A percentile compares a stretch with the other conserved stretches of the same genome.
These are phyloP conservation scores for Epicampocera succincta DNA, from an alignment of 2,888 invertebrate genomes.

Conservation along the genomic window DNA sequence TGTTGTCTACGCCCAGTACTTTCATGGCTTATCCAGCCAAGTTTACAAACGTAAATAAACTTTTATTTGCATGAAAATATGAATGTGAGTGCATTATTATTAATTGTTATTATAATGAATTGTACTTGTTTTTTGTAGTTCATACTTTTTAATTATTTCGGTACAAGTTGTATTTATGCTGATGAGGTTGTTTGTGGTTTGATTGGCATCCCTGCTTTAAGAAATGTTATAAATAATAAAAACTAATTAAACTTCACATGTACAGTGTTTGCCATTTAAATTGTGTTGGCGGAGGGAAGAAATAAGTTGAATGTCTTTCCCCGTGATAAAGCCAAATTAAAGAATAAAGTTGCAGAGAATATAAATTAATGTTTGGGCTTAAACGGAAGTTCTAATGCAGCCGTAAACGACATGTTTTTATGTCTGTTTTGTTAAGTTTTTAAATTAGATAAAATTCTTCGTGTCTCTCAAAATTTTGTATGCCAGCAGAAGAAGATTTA, in stretches of 20 bases:
- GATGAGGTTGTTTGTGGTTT: conserved; percentile 42
- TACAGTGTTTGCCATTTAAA: conserved; percentile 15
- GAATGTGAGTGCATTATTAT: conserved; percentile 32
- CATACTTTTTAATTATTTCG: conserved; percentile 35
- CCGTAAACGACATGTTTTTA: no score
- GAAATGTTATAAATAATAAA: conserved; percentile 47
- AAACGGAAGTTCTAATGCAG: no score
- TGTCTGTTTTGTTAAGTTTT: no score
- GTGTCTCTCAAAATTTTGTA: no score
- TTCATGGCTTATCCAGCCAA: neutral
- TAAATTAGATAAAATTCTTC: no score
- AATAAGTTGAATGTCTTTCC: neutral
- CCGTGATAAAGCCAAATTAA: neutral
- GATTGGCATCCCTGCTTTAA: conserved; percentile 50
- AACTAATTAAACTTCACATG: conserved; percentile 60
- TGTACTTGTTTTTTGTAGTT: neutral
- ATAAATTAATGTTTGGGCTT: no score
- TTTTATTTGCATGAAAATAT: neutral
- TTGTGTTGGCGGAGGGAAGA: neutral
- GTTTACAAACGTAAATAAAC: neutral
- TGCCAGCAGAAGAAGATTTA: no score
- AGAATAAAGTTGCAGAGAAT: neutral
- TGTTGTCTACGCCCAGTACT: neutral
- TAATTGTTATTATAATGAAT: conserved; percentile 30
- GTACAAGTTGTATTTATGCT: conserved; percentile 35